Conservation (phyloP, 2,888 invertebrate species). For the Plebejus melissa region DNA sequence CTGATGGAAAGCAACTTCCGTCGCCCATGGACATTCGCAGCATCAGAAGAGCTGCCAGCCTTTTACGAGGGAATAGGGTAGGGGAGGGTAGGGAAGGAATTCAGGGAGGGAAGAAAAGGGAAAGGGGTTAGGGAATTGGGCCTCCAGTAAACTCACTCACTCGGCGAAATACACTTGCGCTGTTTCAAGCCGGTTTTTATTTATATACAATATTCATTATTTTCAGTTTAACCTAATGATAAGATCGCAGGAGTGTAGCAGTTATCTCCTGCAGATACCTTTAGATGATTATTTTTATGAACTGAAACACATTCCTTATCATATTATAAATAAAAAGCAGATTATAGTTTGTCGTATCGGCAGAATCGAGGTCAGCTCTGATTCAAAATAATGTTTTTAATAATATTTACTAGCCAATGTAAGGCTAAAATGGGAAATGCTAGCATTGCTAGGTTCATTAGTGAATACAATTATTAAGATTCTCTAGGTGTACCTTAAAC, state of each 20-base stretch:
- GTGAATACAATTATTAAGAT: no score
- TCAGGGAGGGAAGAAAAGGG: no score
- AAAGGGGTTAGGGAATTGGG: no score
- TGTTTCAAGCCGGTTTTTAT: neutral
- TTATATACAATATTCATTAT: neutral
- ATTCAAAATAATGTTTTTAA: neutral
- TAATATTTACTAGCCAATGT: neutral
- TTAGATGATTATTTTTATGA: neutral
- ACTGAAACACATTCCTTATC: neutral
- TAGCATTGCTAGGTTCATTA: neutral
- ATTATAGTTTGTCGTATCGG: neutral
- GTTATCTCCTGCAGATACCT: neutral
- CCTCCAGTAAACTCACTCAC: no score
- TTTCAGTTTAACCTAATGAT: neutral
- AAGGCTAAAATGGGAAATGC: neutral
- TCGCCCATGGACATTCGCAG: no score
- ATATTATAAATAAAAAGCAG: neutral
- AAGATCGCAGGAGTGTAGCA: neutral
- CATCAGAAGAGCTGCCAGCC: no score
- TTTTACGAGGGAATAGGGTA: no score
- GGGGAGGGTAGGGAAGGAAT: no score
- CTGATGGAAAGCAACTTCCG: no score
- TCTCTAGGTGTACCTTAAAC: no score
- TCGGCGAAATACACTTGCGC: no score
- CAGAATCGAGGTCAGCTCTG: conserved; percentile 5